These are phyloP conservation scores for Sialia sialis DNA, from an alignment of 2,113 vertebrate genomes.

Conservation along the genomic window DNA sequence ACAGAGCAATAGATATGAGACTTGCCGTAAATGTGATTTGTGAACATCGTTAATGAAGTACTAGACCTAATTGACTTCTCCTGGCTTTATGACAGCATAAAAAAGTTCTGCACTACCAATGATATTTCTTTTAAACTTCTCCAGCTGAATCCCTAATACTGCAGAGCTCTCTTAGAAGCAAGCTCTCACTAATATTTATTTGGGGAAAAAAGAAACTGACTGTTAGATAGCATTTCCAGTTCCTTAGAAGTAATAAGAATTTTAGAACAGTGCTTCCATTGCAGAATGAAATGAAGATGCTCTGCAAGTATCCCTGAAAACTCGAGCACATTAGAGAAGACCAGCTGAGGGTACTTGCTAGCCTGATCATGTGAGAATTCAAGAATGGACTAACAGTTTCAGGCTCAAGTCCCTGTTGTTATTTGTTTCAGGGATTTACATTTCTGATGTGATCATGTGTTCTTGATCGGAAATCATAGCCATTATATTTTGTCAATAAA, in stretches of 20 bases:
- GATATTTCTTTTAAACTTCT: slow-evolving; percentile 65
- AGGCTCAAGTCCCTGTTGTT: not conserved
- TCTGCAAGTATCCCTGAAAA: not conserved
- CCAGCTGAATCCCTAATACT: slow-evolving; percentile 7
- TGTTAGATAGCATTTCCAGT: not conserved
- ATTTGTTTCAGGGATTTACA: not conserved
- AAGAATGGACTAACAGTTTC: not conserved
- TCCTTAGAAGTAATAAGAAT: not conserved
- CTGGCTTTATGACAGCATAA: slow-evolving; percentile 73
- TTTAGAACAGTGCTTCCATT: not conserved
- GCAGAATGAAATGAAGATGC: not conserved
- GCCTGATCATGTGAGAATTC: not conserved
- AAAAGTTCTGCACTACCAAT: slow-evolving; percentile 63
- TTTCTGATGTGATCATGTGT: not conserved
- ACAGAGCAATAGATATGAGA: slow-evolving; percentile 50
- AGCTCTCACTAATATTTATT: not conserved
- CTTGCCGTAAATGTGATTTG: slow-evolving; percentile 78
- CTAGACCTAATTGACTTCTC: slow-evolving; percentile 77
- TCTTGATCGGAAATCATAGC: not conserved
- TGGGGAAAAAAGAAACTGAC: not conserved
- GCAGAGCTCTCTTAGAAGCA: slow-evolving; percentile 28
- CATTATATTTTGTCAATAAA: not conserved
- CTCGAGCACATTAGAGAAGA: not conserved
- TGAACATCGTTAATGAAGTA: slow-evolving; percentile 75
- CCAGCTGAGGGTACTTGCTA: not conserved